These are phyloP conservation scores for Stegana nigrithorax DNA, from an alignment of 2,888 invertebrate genomes.

Conservation along the genomic window DNA sequence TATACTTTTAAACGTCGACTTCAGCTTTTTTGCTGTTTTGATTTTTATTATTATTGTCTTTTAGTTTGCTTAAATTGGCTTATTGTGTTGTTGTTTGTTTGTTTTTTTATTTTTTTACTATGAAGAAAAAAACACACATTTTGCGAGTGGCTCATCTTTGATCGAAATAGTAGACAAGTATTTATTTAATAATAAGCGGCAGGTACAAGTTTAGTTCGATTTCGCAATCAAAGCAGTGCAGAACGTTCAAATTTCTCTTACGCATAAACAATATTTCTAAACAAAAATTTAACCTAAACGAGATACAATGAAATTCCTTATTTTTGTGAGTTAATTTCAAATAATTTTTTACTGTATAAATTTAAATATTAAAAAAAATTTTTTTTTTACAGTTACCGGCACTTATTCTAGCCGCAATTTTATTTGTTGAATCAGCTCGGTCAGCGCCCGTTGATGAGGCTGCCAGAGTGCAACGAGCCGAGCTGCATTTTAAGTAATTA, in stretches of 20 bases:
- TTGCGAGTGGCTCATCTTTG: conserved; percentile 24
- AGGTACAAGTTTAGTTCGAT: conserved; percentile 37
- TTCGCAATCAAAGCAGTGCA: conserved; percentile 32
- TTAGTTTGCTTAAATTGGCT: too few species aligned
- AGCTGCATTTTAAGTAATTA: too few species aligned
- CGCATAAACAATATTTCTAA: conserved; percentile 1
- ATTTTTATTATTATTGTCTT: not conserved
- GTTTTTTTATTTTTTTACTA: not conserved
- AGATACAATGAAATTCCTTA: conserved; percentile 29
- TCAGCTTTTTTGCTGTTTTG: conserved; percentile 46
- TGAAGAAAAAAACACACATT: too few species aligned
- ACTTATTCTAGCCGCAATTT: too few species aligned
- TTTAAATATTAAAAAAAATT: not conserved
- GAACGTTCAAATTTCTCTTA: conserved; percentile 24
- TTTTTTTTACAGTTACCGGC: not conserved
- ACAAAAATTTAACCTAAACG: not conserved
- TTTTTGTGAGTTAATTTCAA: conserved; percentile 30
- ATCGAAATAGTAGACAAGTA: too few species aligned
- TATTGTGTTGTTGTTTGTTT: too few species aligned
- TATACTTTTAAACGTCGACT: conserved; percentile 42
- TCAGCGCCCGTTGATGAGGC: too few species aligned
- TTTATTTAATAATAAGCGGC: not conserved
- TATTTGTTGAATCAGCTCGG: conserved; percentile 11
- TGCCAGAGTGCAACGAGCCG: too few species aligned
- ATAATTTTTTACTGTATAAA: not conserved